Percentiles rank a stretch among this genome's conserved stretches.
phyloP scores from a whole-genome alignment of 2,113 vertebrate genomes.

The Sprattus sprattus region DNA sequence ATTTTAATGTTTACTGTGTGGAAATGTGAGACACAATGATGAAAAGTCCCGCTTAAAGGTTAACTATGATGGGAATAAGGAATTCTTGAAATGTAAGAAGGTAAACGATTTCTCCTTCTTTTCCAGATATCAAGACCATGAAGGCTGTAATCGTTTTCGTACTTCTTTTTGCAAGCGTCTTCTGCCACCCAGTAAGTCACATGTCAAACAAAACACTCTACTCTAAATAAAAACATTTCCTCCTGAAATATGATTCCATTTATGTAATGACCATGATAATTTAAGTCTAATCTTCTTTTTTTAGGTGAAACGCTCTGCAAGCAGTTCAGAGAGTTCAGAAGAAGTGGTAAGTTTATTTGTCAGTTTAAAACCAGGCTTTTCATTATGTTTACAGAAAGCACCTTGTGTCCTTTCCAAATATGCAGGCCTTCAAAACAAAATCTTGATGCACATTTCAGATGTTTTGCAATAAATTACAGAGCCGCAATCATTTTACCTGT shows the following conservation, averaged over 20 bases:
- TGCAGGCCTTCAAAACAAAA: background rate
- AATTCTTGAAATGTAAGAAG: background rate
- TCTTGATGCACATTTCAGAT: background rate
- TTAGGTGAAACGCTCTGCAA: constrained; percentile 60
- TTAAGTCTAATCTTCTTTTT: background rate
- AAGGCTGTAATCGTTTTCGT: constrained; percentile 68
- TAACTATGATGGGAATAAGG: background rate
- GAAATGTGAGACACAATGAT: background rate
- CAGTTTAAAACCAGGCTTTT: too few species aligned
- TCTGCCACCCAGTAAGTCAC: constrained; percentile 70
- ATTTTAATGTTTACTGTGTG: background rate
- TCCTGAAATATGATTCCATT: background rate
- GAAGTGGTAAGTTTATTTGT: constrained; percentile 60
- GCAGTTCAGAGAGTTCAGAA: constrained; percentile 74
- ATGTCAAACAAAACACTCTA: background rate
- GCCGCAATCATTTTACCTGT: too few species aligned
- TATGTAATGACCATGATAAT: background rate
- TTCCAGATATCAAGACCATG: constrained; percentile 63
- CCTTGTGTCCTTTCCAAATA: background rate
- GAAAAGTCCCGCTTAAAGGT: background rate
- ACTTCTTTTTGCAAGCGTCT: constrained; percentile 70
- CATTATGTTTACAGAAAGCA: background rate
- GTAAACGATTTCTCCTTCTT: background rate
- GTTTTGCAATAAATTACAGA: background rate
- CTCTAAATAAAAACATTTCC: background rate